A percentile compares a stretch with the other conserved stretches of the same genome.
phyloP scores from a whole-genome alignment of 2,888 invertebrate genomes.

The Notodonta dromedarius region DNA sequence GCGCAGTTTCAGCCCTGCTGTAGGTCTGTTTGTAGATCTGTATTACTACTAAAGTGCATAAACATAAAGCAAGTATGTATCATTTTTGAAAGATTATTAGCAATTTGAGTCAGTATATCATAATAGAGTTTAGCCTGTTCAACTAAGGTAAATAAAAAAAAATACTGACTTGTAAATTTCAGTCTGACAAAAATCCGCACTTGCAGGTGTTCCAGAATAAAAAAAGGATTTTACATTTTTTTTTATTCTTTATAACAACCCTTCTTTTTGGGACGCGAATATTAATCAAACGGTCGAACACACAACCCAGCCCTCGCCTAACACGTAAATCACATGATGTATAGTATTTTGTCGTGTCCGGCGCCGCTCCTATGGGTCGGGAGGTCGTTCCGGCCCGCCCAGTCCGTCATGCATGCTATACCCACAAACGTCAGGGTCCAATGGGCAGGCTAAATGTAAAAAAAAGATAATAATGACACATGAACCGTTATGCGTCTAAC shows the following conservation, averaged over 20 bases:
- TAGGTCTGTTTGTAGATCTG: too few relatives aligned
- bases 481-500: neutral
- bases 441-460: neutral
- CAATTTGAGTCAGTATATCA: too few relatives aligned
- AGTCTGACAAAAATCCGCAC: too few relatives aligned
- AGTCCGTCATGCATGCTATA: slow-evolving; percentile 4
- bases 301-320: neutral
- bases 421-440: neutral
- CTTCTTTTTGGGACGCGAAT: neutral
- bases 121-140: too few relatives aligned
- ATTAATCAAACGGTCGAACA: slow-evolving; percentile 3
- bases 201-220: too few relatives aligned
- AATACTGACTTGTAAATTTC: too few relatives aligned
- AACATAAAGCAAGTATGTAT: too few relatives aligned
- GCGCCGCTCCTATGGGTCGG: slow-evolving; percentile 1
- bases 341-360: slow-evolving; percentile 4
- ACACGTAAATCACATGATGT: slow-evolving; percentile 6
- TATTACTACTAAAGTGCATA: too few relatives aligned
- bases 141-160: too few relatives aligned
- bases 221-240: too few relatives aligned
- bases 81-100: too few relatives aligned
- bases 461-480: neutral
- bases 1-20: too few relatives aligned
- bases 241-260: neutral
- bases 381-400: slow-evolving; percentile 5